These are phyloP conservation scores for Lamprotornis superbus DNA, from an alignment of 2,113 vertebrate species.

Conservation along the genomic window DNA sequence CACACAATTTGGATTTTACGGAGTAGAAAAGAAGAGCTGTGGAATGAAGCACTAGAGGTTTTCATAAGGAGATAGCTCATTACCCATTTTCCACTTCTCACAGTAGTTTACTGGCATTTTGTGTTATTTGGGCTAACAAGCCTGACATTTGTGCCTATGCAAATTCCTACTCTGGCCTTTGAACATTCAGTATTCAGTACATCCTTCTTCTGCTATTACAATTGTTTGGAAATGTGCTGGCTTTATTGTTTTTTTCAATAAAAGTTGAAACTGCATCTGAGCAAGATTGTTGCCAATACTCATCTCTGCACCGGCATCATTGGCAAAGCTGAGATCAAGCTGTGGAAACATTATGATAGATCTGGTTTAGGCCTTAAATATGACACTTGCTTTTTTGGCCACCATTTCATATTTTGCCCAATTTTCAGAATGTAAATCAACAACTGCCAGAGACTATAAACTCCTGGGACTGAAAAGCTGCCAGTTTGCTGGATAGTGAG, in stretches of 20 bases:
- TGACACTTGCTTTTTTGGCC: background rate
- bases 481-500: background rate
- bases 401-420: background rate
- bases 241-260: background rate
- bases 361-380: background rate
- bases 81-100: background rate
- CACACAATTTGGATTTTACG: background rate
- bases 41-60: background rate
- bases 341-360: background rate
- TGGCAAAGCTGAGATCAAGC: background rate
- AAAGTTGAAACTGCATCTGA: background rate
- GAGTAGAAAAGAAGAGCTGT: background rate
- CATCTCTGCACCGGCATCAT: background rate
- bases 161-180: background rate
- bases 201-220: background rate
- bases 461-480: background rate
- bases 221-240: background rate
- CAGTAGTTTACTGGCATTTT: background rate
- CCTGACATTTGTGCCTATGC: background rate
- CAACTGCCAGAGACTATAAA: background rate
- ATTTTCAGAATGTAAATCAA: background rate
- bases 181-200: background rate
- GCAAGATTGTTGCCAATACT: background rate
- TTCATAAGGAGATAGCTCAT: background rate
- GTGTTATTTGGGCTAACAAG: background rate